phyloP scores from a whole-genome alignment of 2,113 vertebrate genomes.

The Abramis brama region DNA sequence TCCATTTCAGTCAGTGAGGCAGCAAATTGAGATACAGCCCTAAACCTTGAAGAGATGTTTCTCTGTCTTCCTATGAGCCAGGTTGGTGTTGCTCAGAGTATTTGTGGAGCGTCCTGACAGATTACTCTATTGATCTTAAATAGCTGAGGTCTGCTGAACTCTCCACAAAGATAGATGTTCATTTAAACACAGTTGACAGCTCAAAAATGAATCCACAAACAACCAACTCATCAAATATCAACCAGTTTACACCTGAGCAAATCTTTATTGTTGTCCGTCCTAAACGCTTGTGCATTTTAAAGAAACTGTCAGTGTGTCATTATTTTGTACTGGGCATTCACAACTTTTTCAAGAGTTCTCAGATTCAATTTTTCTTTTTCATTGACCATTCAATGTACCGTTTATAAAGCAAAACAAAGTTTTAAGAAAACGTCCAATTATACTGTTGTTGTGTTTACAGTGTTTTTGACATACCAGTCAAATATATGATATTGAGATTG shows the following conservation, averaged over 20 bases:
- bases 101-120: conserved; percentile 35
- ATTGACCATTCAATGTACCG: neutral
- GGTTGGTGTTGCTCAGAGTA: conserved; percentile 11
- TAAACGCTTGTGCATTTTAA: neutral
- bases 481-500: conserved; percentile 16
- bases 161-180: conserved; percentile 11
- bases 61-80: conserved; percentile 17
- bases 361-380: neutral
- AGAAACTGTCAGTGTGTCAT: neutral
- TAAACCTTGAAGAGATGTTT: conserved; percentile 25
- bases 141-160: conserved; percentile 26
- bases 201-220: conserved; percentile 27
- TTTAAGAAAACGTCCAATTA: neutral
- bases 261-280: neutral
- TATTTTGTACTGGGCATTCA: neutral
- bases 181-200: conserved; percentile 34
- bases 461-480: conserved; percentile 34
- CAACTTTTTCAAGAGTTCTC: neutral
- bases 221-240: conserved; percentile 31
- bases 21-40: conserved; percentile 28
- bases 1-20: conserved; percentile 17
- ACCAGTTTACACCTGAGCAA: conserved; percentile 18
- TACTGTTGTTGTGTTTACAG: neutral
- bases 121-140: conserved; percentile 46
- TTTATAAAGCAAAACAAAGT: neutral